A percentile compares a stretch with the other conserved stretches of the same genome.
Conservation (phyloP, 2,113 vertebrate species). For the Solenodon paradoxus region DNA sequence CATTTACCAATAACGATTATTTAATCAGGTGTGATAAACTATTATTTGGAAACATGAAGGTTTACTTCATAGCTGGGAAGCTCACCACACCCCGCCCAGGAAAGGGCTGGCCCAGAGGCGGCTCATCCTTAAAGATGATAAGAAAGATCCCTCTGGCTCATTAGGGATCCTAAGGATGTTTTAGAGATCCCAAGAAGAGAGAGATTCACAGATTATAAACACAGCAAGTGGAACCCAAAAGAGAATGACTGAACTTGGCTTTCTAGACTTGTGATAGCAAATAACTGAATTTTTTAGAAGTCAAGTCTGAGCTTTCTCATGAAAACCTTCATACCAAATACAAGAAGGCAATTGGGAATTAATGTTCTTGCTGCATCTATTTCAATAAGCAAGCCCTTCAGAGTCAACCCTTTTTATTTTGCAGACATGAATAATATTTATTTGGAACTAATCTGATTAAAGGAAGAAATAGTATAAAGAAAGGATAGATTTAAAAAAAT, state of each 20-base stretch:
- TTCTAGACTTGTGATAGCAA: background rate
- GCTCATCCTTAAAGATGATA: background rate
- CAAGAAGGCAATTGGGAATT: background rate
- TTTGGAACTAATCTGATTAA: background rate
- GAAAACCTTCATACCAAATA: background rate
- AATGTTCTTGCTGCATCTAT: background rate
- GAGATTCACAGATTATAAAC: background rate
- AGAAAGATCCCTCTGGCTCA: background rate
- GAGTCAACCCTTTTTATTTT: background rate
- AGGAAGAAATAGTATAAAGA: background rate
- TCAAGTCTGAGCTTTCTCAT: background rate
- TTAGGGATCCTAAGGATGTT: background rate
- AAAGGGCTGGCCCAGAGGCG: too few species aligned
- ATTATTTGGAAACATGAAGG: background rate
- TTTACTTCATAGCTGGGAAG: background rate
- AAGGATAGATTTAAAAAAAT: background rate
- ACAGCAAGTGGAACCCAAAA: background rate
- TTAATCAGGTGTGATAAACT: background rate
- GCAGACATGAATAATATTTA: background rate
- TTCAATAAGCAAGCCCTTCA: background rate
- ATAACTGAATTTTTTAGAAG: background rate
- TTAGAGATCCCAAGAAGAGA: background rate
- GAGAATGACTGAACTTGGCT: background rate
- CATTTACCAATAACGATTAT: background rate
- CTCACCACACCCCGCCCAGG: background rate